These are phyloP conservation scores for Acanthis flammea DNA, from an alignment of 2,797 vertebrate genomes.

Conservation along the genomic window DNA sequence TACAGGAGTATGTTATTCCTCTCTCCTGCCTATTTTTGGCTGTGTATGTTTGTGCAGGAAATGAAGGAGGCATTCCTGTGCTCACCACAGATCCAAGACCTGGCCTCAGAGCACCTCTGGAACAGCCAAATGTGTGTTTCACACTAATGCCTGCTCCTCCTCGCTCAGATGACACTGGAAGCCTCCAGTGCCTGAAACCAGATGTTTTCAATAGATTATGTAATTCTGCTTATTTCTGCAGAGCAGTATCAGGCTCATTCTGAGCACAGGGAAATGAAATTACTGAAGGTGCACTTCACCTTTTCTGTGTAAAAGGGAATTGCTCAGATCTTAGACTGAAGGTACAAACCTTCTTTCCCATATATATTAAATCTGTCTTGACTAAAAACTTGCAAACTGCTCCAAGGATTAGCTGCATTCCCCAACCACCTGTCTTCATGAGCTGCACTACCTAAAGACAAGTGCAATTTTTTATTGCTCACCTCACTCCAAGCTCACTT, in stretches of 20 bases:
- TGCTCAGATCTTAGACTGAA: neutral
- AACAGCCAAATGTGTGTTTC: neutral
- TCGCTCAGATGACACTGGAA: neutral
- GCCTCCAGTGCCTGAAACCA: conserved; percentile 8
- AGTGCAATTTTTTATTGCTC: neutral
- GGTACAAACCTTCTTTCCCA: neutral
- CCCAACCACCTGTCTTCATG: neutral
- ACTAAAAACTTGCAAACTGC: neutral
- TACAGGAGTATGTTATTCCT: neutral
- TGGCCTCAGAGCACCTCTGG: neutral
- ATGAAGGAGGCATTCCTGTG: neutral
- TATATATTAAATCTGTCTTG: neutral
- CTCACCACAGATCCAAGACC: neutral
- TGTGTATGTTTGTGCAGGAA: neutral
- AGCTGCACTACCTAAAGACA: neutral
- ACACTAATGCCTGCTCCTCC: neutral
- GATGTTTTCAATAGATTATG: conserved; percentile 13
- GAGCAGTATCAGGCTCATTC: neutral
- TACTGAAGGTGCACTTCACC: neutral
- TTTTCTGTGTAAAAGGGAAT: neutral
- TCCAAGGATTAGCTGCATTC: neutral
- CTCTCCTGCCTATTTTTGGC: neutral
- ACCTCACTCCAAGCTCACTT: neutral
- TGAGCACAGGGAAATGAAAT: neutral
- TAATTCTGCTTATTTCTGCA: neutral